Conservation (phyloP, 2,113 vertebrate species). For the Lamprologus callipterus region DNA sequence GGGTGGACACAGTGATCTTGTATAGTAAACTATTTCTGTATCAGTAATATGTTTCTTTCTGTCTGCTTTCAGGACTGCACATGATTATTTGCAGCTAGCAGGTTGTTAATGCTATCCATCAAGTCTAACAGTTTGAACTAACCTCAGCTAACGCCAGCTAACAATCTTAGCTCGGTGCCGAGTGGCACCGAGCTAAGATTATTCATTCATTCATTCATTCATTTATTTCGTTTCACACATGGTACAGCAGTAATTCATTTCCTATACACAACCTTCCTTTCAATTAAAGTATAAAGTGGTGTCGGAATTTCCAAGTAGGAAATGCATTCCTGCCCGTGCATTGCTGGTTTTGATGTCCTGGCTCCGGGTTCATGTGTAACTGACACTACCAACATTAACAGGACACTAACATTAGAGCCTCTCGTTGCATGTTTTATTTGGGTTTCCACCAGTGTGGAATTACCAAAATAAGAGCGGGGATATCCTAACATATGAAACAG, state of each 20-base stretch:
- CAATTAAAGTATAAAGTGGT: not conserved
- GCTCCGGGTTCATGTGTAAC: not conserved
- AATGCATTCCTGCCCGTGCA: not conserved
- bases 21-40: too few species aligned
- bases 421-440: not conserved
- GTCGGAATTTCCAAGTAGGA: not conserved
- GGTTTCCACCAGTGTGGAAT: not conserved
- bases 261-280: not conserved
- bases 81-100: too few species aligned
- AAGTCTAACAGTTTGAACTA: too few species aligned
- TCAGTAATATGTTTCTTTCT: too few species aligned
- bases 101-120: too few species aligned
- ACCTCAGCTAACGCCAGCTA: too few species aligned
- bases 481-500: not conserved
- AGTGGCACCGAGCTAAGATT: too few species aligned
- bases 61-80: too few species aligned
- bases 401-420: not conserved
- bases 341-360: not conserved
- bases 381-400: not conserved
- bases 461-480: not conserved
- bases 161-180: too few species aligned
- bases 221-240: not conserved
- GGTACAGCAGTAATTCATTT: not conserved
- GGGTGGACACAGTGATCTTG: too few species aligned
- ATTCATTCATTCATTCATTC: fast-evolving